Evolutionary conservation across 2,797 vertebrate genomes (phyloP).

Genomic region (Melanotaenia trifasciata): DNA sequence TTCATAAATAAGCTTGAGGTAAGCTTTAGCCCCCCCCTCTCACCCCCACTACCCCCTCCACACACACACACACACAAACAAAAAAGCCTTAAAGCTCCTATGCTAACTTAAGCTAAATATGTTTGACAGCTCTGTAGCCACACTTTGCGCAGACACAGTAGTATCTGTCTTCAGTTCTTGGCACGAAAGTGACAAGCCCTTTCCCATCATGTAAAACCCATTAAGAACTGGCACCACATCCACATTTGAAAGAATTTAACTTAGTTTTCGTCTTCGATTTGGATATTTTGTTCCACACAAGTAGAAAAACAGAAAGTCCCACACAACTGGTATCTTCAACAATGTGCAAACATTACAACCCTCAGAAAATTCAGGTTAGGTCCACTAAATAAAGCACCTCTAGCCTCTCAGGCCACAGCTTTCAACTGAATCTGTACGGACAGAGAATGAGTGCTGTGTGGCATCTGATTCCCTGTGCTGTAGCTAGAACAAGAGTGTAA

Average conservation of each 20-base stretch:
- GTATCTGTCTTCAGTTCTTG: neutral
- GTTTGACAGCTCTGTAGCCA: neutral
- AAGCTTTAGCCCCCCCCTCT: too few species aligned
- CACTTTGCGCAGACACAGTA: neutral
- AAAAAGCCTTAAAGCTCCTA: too few species aligned
- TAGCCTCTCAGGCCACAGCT: slow-evolving; percentile 18
- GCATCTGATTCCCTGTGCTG: slow-evolving; percentile 2
- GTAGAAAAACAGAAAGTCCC: neutral
- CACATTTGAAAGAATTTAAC: neutral
- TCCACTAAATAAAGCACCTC: slow-evolving; percentile 11
- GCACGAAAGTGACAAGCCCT: neutral
- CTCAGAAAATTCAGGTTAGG: neutral
- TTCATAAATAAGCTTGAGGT: neutral
- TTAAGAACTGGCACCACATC: neutral
- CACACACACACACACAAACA: too few species aligned
- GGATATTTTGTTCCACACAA: neutral
- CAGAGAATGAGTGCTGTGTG: neutral
- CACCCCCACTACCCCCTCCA: too few species aligned
- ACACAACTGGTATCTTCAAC: neutral
- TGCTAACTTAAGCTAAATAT: neutral
- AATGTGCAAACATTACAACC: neutral
- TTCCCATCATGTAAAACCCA: neutral
- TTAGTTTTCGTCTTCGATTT: neutral
- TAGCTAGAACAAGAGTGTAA: neutral
- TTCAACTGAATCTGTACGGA: slow-evolving; percentile 3